Evolutionary conservation across 2,888 invertebrate species (phyloP).

Genomic region (Anoplius nigerrimus): DNA sequence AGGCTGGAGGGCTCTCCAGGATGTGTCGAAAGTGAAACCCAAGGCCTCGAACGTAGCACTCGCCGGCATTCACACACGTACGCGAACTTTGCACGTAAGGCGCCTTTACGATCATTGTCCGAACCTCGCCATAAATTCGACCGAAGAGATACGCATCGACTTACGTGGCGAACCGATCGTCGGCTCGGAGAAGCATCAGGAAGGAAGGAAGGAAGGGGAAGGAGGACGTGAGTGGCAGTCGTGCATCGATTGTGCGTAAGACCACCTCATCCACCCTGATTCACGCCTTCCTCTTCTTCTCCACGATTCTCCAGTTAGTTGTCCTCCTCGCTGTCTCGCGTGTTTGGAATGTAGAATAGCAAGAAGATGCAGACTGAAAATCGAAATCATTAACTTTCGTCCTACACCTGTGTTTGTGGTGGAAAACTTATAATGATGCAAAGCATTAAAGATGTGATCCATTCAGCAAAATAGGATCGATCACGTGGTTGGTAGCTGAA

Average conservation of each 20-base stretch:
- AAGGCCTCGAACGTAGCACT: conserved; percentile 54
- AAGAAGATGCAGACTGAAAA: conserved; percentile 57
- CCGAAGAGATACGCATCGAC: conserved; percentile 9
- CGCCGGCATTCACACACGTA: conserved; percentile 13
- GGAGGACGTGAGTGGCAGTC: too few relatives aligned
- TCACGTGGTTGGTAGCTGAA: neutral
- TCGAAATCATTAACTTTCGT: neutral
- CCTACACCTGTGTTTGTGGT: too few relatives aligned
- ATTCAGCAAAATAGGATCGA: neutral
- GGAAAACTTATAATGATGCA: too few relatives aligned
- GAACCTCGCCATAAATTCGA: conserved; percentile 43
- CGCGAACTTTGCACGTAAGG: neutral
- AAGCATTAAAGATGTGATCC: neutral
- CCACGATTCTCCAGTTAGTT: too few relatives aligned
- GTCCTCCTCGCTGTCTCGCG: neutral
- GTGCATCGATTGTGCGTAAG: too few relatives aligned
- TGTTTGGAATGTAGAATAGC: conserved; percentile 54
- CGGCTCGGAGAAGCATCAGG: too few relatives aligned
- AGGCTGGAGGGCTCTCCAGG: conserved; percentile 72
- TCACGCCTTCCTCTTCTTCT: too few relatives aligned
- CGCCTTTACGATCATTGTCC: conserved; percentile 26
- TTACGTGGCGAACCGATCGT: too few relatives aligned
- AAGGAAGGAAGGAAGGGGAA: too few relatives aligned
- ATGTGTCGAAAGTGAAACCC: conserved; percentile 74
- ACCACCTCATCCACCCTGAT: too few relatives aligned